Evolutionary conservation across 92 coral and sea anemone genomes (phyloP).

Genomic region (Porites cylindrica): DNA sequence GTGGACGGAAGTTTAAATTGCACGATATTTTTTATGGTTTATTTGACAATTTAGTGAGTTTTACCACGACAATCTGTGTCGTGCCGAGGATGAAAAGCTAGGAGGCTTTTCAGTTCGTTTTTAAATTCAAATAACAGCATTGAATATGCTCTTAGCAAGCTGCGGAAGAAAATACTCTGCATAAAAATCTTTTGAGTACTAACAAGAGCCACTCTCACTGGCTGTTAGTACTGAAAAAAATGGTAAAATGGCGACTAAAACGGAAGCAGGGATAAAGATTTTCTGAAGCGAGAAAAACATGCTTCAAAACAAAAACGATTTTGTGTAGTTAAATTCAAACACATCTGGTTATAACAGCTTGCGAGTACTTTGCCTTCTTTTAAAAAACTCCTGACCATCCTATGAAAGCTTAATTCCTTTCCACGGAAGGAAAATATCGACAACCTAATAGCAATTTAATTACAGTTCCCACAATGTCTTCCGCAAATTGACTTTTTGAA

Average conservation of each 20-base stretch:
- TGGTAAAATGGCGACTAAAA: not conserved
- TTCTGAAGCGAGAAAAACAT: no score
- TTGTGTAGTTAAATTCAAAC: not conserved
- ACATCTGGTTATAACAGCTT: slow-evolving; percentile 25
- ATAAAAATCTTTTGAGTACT: not conserved
- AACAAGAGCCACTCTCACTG: not conserved
- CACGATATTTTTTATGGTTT: slow-evolving; percentile 4
- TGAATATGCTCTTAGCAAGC: slow-evolving; percentile 20
- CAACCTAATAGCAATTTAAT: slow-evolving; percentile 13
- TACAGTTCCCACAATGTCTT: not conserved
- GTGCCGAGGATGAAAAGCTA: not conserved
- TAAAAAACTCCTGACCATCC: not conserved
- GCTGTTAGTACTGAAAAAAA: not conserved
- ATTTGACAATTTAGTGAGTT: slow-evolving; percentile 2
- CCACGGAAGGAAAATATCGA: not conserved
- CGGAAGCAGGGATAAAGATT: no score
- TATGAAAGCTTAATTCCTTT: not conserved
- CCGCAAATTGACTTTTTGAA: slow-evolving; percentile 8
- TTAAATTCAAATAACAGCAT: not conserved
- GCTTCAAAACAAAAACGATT: not conserved
- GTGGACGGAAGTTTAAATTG: not conserved
- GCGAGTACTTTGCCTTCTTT: not conserved
- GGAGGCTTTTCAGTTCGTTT: not conserved
- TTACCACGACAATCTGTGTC: slow-evolving; percentile 22
- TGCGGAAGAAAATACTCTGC: not conserved